Conservation (phyloP, 30 jellyfish, hydroid and myxozoan species). For the Catostylus mosaicus region DNA sequence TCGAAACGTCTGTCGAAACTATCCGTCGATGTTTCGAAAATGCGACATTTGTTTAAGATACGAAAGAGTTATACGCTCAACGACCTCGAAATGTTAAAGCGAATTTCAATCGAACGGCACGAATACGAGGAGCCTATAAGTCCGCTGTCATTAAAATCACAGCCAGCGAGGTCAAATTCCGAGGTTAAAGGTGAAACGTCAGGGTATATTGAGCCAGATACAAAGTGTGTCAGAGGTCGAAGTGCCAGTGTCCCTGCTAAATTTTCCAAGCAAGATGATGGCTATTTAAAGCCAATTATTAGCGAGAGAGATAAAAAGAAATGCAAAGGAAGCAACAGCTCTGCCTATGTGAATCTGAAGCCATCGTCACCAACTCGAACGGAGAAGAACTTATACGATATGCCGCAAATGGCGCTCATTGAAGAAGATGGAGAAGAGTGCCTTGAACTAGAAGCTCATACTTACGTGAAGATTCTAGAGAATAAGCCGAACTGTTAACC, state of each 20-base stretch:
- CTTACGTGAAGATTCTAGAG: conserved; percentile 44
- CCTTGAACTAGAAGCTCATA: conserved; percentile 13
- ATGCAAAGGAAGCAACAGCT: conserved; percentile 5
- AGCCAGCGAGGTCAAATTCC: background rate
- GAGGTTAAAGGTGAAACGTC: background rate
- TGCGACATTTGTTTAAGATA: conserved; percentile 60
- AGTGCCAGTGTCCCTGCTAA: conserved; percentile 71
- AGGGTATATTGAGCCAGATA: conserved; percentile 56
- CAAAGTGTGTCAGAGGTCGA: conserved; percentile 33
- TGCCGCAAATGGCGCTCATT: conserved; percentile 52
- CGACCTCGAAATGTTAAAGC: conserved; percentile 58
- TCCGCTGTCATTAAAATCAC: conserved; percentile 28
- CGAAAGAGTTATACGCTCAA: conserved; percentile 60
- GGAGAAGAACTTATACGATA: conserved; percentile 55
- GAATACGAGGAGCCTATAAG: conserved; percentile 61
- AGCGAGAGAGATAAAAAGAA: conserved; percentile 45
- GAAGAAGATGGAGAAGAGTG: conserved; percentile 33
- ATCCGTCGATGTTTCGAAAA: conserved; percentile 53
- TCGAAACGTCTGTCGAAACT: conserved; percentile 47
- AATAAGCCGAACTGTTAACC: too few relatives aligned
- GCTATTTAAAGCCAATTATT: conserved; percentile 50
- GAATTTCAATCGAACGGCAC: conserved; percentile 56
- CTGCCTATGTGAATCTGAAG: conserved; percentile 30
- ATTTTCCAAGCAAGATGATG: conserved; percentile 13
- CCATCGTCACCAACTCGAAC: conserved; percentile 48